A percentile compares a stretch with the other conserved stretches of the same genome.
Evolutionary conservation across 2,888 invertebrate species (phyloP).

Genomic region (Agriopis leucophaearia): DNA sequence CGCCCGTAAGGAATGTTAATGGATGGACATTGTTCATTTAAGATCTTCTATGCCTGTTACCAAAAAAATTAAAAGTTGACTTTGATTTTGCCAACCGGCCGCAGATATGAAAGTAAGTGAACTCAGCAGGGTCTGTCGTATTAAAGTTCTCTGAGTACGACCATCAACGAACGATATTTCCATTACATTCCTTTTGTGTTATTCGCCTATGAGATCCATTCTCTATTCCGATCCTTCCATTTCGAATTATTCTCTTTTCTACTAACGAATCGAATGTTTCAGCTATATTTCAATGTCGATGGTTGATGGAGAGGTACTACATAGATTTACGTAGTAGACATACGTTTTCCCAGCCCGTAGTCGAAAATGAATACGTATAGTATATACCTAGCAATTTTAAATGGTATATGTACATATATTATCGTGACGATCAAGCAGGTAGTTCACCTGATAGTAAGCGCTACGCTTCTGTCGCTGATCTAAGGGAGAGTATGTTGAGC

Average conservation of each 20-base stretch:
- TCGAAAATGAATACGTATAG: not conserved
- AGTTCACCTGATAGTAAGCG: not conserved
- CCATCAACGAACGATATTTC: constrained; percentile 75
- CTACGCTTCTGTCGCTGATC: not conserved
- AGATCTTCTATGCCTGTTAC: too few species aligned
- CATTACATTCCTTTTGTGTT: constrained; percentile 80
- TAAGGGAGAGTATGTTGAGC: too few species aligned
- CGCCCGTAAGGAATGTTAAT: too few species aligned
- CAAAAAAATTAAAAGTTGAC: too few species aligned
- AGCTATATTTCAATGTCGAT: constrained; percentile 70
- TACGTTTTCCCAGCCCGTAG: constrained; percentile 3
- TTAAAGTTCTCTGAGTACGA: constrained; percentile 30
- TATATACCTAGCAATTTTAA: not conserved
- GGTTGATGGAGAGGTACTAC: constrained; percentile 56
- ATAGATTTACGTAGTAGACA: constrained; percentile 12
- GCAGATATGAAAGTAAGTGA: too few species aligned
- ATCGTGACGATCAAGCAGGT: too few species aligned
- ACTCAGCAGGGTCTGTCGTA: too few species aligned
- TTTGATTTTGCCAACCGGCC: too few species aligned
- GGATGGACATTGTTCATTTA: too few species aligned
- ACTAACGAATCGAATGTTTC: constrained; percentile 82
- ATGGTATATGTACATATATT: not conserved
- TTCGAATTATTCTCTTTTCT: constrained; percentile 79
- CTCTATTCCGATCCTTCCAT: constrained; percentile 71
- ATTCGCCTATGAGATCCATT: constrained; percentile 77